Conservation (phyloP, 1,140 invertebrate genomes). For the Heliconius hewitsoni region DNA sequence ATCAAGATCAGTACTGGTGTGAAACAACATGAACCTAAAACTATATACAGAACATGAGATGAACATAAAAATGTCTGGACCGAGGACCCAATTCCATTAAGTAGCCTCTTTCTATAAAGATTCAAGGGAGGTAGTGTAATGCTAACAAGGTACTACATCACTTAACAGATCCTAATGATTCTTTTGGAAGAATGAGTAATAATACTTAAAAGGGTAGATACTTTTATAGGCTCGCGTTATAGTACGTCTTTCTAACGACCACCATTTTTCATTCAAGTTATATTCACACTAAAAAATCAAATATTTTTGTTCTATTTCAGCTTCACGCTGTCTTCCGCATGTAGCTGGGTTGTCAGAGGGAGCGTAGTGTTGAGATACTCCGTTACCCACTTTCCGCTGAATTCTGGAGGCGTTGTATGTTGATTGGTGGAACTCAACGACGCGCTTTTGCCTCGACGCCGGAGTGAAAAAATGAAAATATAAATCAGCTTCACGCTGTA, state of each 20-base stretch:
- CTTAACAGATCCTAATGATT: background rate
- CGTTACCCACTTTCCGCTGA: too few species aligned
- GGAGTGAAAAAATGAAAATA: too few species aligned
- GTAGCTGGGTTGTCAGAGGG: too few species aligned
- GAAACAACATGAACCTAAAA: too few species aligned
- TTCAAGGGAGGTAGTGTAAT: background rate
- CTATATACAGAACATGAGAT: background rate
- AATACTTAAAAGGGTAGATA: background rate
- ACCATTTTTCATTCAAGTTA: background rate
- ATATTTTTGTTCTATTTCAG: background rate
- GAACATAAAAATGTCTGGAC: background rate
- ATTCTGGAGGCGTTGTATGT: too few species aligned
- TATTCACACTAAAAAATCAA: background rate
- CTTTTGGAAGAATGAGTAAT: background rate
- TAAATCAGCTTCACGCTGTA: too few species aligned
- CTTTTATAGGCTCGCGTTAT: background rate
- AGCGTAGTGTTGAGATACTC: too few species aligned
- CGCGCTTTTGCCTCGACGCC: too few species aligned
- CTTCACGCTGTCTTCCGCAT: too few species aligned
- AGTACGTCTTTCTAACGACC: background rate
- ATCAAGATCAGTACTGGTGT: too few species aligned
- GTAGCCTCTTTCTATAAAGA: background rate
- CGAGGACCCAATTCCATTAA: conserved; percentile 1
- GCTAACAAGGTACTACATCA: background rate
- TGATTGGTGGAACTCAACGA: too few species aligned